Evolutionary conservation across 2,888 invertebrate genomes (phyloP).

Genomic region (Cryptophagus acutangulus): DNA sequence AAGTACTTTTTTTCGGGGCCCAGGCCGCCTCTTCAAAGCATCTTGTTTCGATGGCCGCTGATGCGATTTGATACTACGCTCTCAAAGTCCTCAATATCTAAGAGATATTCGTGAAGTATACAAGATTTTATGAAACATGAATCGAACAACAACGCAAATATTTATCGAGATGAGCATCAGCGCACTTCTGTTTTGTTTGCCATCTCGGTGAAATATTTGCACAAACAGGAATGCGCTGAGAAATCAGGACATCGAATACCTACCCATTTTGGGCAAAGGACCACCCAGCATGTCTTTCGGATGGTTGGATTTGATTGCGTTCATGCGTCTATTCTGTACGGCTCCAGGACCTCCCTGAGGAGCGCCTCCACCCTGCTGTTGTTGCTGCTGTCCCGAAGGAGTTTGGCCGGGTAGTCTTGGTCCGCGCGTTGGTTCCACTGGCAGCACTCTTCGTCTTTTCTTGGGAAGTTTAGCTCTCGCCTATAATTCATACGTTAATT

Average conservation of each 20-base stretch:
- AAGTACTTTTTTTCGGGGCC: too few species aligned
- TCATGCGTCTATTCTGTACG: conserved; percentile 71
- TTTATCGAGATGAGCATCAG: too few species aligned
- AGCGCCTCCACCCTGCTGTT: too few species aligned
- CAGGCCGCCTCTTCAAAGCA: conserved; percentile 3
- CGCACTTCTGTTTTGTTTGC: too few species aligned
- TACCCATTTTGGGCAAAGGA: conserved; percentile 63
- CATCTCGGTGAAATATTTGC: too few species aligned
- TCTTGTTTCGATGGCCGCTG: conserved; percentile 6
- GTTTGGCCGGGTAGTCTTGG: conserved; percentile 54
- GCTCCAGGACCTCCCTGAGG: conserved; percentile 53
- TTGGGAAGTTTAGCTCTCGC: conserved; percentile 98
- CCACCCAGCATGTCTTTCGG: conserved; percentile 68
- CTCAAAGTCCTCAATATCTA: conserved; percentile 7
- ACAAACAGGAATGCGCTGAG: too few species aligned
- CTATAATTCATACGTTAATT: too few species aligned
- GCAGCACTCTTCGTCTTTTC: conserved; percentile 92
- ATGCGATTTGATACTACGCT: conserved; percentile 1
- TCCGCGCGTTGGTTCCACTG: conserved; percentile 86
- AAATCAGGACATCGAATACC: too few species aligned
- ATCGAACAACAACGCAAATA: conserved; percentile 14
- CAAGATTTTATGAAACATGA: too few species aligned
- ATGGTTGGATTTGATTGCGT: conserved; percentile 83
- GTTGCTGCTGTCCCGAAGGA: conserved; percentile 26
- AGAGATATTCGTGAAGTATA: conserved; percentile 1